phyloP scores from a whole-genome alignment of 2,797 vertebrate genomes.

The Pogoniulus pusillus region DNA sequence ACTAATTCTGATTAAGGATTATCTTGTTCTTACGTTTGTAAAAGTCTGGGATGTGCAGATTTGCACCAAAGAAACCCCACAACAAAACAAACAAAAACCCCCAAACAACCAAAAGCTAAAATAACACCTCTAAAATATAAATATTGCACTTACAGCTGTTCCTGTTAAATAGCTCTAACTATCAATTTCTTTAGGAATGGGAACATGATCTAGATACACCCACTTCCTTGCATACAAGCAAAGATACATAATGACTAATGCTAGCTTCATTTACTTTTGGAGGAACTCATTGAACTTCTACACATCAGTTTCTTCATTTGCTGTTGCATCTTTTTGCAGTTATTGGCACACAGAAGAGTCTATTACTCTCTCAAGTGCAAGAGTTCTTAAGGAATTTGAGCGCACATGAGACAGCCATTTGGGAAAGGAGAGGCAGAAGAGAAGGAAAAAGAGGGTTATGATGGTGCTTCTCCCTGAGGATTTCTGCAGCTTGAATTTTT shows the following conservation, averaged over 20 bases:
- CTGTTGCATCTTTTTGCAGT: neutral
- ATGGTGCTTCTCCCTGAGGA: neutral
- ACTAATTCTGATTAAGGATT: conserved; percentile 21
- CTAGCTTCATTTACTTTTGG: conserved; percentile 12
- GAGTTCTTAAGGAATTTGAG: neutral
- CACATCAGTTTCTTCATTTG: neutral
- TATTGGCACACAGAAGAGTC: neutral
- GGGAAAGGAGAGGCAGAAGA: neutral
- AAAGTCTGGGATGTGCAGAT: neutral
- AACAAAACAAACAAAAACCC: too few relatives aligned
- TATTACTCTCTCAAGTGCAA: neutral
- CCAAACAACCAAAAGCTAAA: too few relatives aligned
- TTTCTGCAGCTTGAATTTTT: neutral
- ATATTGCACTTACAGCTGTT: conserved; percentile 38
- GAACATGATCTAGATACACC: neutral
- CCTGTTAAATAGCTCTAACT: conserved; percentile 3
- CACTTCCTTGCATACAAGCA: neutral
- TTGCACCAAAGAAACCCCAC: neutral
- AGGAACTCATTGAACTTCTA: conserved; percentile 12
- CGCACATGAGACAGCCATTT: neutral
- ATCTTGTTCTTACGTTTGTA: neutral
- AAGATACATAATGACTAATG: conserved; percentile 5
- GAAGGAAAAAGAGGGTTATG: neutral
- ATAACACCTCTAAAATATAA: neutral
- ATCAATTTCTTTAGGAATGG: conserved; percentile 5